Percentiles rank a stretch among this genome's conserved stretches.
Evolutionary conservation across 1,140 invertebrate genomes (phyloP).

Genomic region (Uloborus diversus): DNA sequence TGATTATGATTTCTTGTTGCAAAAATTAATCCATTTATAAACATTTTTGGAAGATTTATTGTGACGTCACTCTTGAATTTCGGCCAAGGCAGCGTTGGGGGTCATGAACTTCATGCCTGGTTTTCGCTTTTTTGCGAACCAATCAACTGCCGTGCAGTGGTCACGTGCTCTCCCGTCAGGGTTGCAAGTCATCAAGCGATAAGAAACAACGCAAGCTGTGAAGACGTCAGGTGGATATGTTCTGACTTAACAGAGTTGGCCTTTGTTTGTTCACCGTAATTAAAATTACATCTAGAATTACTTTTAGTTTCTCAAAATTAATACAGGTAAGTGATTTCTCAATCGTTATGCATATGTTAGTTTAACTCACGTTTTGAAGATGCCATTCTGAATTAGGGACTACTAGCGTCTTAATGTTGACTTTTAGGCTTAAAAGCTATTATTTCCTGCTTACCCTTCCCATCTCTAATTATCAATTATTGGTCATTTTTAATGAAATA

Average conservation of each 20-base stretch:
- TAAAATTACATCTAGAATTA: conserved; percentile 1
- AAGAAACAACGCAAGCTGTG: conserved; percentile 35
- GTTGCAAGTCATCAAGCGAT: conserved; percentile 55
- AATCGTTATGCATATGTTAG: no score
- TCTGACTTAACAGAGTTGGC: conserved; percentile 6
- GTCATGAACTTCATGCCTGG: conserved; percentile 54
- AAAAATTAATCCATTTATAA: no score
- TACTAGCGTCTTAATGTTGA: conserved; percentile 37
- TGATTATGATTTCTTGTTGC: no score
- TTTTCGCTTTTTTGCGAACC: conserved; percentile 23
- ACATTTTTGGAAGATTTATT: not conserved
- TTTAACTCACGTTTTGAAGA: no score
- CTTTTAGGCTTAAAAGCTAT: conserved; percentile 30
- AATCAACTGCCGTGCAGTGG: conserved; percentile 16
- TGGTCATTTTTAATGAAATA: no score
- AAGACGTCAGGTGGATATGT: conserved; percentile 54
- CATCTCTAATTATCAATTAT: no score
- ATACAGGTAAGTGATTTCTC: conserved; percentile 14
- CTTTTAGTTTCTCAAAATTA: conserved; percentile 23
- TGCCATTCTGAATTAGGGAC: conserved; percentile 8
- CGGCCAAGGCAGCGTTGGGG: conserved; percentile 51
- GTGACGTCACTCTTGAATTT: conserved; percentile 41
- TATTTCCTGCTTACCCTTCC: conserved; percentile 50
- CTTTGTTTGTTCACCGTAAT: conserved; percentile 28
- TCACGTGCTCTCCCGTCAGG: conserved; percentile 42